Percentiles rank a stretch among this genome's conserved stretches.
Conservation (phyloP, 2,888 invertebrate genomes). For the Lottia scabra region DNA sequence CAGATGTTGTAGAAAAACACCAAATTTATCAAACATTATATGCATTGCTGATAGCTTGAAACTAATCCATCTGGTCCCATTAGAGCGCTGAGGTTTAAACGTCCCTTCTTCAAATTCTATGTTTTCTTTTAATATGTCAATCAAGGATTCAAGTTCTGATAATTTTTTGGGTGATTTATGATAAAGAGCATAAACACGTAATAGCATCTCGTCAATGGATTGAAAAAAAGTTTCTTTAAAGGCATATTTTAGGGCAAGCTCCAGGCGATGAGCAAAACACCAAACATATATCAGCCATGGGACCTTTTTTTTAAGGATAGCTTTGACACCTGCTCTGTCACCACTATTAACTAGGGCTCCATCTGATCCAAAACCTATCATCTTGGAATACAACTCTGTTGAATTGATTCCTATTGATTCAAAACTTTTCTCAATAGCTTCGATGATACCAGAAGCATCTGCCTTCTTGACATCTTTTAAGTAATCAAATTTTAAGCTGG, state of each 20-base stretch:
- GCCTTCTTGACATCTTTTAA: not conserved
- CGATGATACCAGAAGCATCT: not conserved
- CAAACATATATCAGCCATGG: not conserved
- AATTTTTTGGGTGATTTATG: not conserved
- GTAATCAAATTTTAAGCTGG: not conserved
- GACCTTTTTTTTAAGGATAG: not conserved
- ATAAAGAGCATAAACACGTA: not conserved
- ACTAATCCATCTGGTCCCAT: not conserved
- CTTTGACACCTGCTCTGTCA: not conserved
- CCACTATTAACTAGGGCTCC: not conserved
- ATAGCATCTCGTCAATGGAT: not conserved
- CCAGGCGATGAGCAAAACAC: not conserved
- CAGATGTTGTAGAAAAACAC: not conserved
- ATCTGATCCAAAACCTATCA: not conserved
- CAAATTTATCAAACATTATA: not conserved
- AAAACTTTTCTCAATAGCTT: not conserved
- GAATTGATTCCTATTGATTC: not conserved
- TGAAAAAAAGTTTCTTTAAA: not conserved
- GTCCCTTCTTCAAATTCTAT: not conserved
- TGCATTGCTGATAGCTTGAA: not conserved
- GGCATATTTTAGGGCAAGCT: not conserved
- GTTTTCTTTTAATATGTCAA: not conserved
- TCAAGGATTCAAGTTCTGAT: not conserved
- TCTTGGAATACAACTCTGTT: not conserved
- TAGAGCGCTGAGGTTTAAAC: not conserved